Conservation (phyloP, 2,888 invertebrate species). For the Conops quadrifasciatus region DNA sequence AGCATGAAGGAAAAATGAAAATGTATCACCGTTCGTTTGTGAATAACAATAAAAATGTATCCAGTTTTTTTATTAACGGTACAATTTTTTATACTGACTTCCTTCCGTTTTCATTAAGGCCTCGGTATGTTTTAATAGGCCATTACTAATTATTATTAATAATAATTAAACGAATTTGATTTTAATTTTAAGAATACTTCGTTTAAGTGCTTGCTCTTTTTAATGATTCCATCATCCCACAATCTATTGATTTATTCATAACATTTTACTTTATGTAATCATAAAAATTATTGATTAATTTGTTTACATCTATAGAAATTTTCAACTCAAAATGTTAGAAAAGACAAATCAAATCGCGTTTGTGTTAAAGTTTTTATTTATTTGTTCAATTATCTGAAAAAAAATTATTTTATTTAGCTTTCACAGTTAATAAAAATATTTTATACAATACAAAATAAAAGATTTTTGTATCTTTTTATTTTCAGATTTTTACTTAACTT, state of each 20-base stretch:
- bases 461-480: slow-evolving; percentile 52
- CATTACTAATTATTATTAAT: not conserved
- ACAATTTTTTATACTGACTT: slow-evolving; percentile 55
- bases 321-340: not conserved
- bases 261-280: not conserved
- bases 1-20: slow-evolving; percentile 38
- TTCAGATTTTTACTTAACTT: slow-evolving; percentile 45
- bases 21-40: not conserved
- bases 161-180: slow-evolving; percentile 17
- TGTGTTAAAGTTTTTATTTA: slow-evolving; percentile 44
- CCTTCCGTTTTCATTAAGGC: slow-evolving; percentile 38
- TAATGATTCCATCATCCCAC: slow-evolving; percentile 64
- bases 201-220: slow-evolving; percentile 45
- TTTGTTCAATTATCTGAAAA: slow-evolving; percentile 48
- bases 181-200: slow-evolving; percentile 10
- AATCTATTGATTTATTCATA: not conserved
- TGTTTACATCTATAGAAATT: not conserved
- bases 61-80: not conserved
- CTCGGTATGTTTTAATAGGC: not conserved
- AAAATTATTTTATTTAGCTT: slow-evolving; percentile 63
- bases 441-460: slow-evolving; percentile 66
- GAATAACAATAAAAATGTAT: slow-evolving; percentile 2
- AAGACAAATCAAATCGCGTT: slow-evolving; percentile 48
- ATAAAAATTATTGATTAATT: not conserved
- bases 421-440: slow-evolving; percentile 66